Percentiles rank a stretch among this genome's conserved stretches.
Evolutionary conservation across 2,888 invertebrate species (phyloP).

Genomic region (Cecidostiba fungosa): DNA sequence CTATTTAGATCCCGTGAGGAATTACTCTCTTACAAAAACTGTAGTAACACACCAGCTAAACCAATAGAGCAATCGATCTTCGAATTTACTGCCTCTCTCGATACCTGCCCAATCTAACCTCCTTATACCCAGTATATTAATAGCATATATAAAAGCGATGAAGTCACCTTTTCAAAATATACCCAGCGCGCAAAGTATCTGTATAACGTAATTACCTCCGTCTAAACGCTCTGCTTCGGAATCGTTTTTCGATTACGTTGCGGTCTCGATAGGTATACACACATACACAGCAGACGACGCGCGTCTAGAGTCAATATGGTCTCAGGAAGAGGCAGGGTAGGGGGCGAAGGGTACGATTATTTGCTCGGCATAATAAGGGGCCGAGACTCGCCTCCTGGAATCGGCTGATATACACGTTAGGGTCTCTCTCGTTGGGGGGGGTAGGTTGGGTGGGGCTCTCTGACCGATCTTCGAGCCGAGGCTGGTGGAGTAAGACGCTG

Average conservation of each 20-base stretch:
- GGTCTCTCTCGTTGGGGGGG: not conserved
- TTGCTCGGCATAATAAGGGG: conserved; percentile 61
- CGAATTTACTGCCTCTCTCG: not conserved
- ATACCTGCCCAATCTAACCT: not conserved
- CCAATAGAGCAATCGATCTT: conserved; percentile 13
- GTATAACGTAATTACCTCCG: not conserved
- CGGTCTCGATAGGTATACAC: conserved; percentile 16
- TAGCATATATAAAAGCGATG: not conserved
- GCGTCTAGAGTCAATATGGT: conserved; percentile 57
- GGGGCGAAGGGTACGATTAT: conserved; percentile 51
- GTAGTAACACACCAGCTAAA: not conserved
- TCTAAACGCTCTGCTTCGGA: conserved; percentile 4
- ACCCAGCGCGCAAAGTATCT: not conserved
- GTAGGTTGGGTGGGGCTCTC: not conserved
- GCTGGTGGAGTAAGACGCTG: conserved; percentile 75
- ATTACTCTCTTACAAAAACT: not conserved
- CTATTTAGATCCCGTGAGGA: not conserved
- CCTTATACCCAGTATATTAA: not conserved
- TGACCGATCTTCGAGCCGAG: conserved; percentile 71
- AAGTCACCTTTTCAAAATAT: not conserved
- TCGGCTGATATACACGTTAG: conserved; percentile 62
- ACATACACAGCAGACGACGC: not conserved
- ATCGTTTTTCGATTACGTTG: conserved; percentile 40
- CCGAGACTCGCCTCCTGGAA: conserved; percentile 52
- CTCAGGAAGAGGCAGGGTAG: not conserved